Evolutionary conservation across 2,113 vertebrate genomes (phyloP), one percentile per base, ranked within the genome.

Genomic region (Lota lota): DNA sequence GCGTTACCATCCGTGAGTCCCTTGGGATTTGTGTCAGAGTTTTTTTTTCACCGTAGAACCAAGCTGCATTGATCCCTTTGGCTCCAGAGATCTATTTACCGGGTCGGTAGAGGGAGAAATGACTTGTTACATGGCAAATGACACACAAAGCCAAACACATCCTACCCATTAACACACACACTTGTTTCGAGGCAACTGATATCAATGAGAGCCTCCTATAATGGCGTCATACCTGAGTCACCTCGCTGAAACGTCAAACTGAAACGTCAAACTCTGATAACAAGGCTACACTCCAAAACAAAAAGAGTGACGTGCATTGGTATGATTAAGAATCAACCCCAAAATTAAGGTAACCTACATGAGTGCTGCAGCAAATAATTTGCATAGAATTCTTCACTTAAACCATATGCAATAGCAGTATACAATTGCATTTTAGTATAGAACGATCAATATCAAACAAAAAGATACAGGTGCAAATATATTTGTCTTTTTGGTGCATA

Each of bases 31-130:
- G 40, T 47, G 40, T 47, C 40, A 14, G 40, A 8, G 40, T 77
- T 76, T 65, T 68, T 70, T 66, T 71, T 68, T 53, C 53, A 72
- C 74, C 73, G 73, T 33, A 70, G 63, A 64, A 63, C 54, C 61
- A 69, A 68, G 67, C 66, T 20, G 70, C 68, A 83, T 80, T 73
- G 83, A 82, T 87, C 83, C 79, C 58, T 33, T 47, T 59, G 19
- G 60, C 75, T 69, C 68, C 76, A 6, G 65, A 76, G 76, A 83
- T 84, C 73, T 75, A 78, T 85, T 88, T 82, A 79, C 78, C 47
- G 67, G 75, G 72, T 61, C 78, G 72, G 76, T 82, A 83, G 83
- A 85, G 83, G 74, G 75, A 81, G 70, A 82, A 87, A 86, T 83
- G 63, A 87, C 87, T 80, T 83, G 82, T 82, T 77, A 83, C 73